Conservation (phyloP, 2,113 vertebrate genomes). For the Boulengeromyrus knoepffleri region DNA sequence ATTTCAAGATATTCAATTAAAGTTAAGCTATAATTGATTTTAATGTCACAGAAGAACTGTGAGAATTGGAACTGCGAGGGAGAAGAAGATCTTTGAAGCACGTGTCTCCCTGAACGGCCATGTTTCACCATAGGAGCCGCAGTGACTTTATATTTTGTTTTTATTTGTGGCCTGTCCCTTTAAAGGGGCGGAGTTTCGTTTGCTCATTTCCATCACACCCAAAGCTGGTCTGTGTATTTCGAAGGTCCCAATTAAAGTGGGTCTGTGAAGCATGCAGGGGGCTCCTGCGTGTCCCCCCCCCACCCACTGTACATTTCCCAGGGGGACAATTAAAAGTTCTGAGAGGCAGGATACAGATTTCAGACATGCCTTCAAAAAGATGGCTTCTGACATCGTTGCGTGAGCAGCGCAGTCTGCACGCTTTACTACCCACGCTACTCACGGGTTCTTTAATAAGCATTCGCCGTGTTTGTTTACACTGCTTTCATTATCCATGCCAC, state of each 20-base stretch:
- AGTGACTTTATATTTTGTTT: not conserved
- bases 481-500: not conserved
- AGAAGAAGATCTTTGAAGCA: not conserved
- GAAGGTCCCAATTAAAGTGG: slow-evolving; percentile 28
- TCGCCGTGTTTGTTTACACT: not conserved
- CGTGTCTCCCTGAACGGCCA: not conserved
- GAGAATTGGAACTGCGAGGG: not conserved
- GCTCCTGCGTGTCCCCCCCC: slow-evolving; percentile 28
- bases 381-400: not conserved
- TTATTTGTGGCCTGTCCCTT: not conserved
- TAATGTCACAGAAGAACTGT: not conserved
- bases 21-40: not conserved
- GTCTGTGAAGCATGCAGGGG: slow-evolving; percentile 25
- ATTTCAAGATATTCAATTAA: not conserved
- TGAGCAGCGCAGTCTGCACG: not conserved
- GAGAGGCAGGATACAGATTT: not conserved
- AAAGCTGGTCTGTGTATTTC: not conserved
- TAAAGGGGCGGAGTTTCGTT: not conserved
- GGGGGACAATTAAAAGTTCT: slow-evolving; percentile 21
- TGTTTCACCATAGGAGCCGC: not conserved
- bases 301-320: not conserved
- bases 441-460: not conserved
- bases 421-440: not conserved
- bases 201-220: not conserved
- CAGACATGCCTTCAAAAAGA: not conserved